Base-by-base conservation (phyloP, 1,140 invertebrate genomes). In the Dendroctonus valens region DNA sequence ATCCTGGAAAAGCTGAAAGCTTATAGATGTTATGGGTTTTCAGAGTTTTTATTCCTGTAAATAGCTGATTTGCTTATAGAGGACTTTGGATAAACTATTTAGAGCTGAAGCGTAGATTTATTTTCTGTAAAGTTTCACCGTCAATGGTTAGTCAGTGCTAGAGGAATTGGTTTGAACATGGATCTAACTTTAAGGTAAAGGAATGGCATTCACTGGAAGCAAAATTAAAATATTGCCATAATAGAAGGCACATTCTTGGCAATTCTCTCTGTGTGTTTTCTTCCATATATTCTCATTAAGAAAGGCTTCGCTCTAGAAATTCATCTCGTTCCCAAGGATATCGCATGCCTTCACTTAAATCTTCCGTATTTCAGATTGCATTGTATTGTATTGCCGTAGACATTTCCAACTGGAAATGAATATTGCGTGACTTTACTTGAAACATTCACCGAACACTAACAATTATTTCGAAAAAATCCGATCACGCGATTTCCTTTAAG, bases 1-100 rank as follows among this genome's bases (percentile, higher is more conserved):
- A 62, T 68, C 60, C 12, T 53, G 2, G 39, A 52, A 62, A 41
- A 62, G 15, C 14, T 38, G 7, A 49, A 59, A 49, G 42, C n/a
- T 39, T 49, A 59, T 59, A 38, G 58, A 49, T 59, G 37, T 59
- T 59, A 38, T 38, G n/a, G 26, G 15, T 14, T 38, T 55, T 55
- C 26, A 26, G 26, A 52, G 37, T 9, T 52, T 12, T 52, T 14
- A 52, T 52, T 8, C 50, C 5, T 8, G 8, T 26, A 26, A 26
- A 26, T 26, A 26, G 26, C 26, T 26, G 26, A 26, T 26, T 26
- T 26, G 26, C 26, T 3, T 26, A 26, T 26, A 26, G 26, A 26
- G 26, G 26, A 26, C 26, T 26, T 26, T 26, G 26, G 26, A 26
- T 3, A 26, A 26, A 26, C 26, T 26, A 26, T 3, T 26, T 26